Percentiles rank a stretch among this genome's conserved stretches.
Evolutionary conservation across 2,113 vertebrate species (phyloP).

Genomic region (Toxotes chatareus): DNA sequence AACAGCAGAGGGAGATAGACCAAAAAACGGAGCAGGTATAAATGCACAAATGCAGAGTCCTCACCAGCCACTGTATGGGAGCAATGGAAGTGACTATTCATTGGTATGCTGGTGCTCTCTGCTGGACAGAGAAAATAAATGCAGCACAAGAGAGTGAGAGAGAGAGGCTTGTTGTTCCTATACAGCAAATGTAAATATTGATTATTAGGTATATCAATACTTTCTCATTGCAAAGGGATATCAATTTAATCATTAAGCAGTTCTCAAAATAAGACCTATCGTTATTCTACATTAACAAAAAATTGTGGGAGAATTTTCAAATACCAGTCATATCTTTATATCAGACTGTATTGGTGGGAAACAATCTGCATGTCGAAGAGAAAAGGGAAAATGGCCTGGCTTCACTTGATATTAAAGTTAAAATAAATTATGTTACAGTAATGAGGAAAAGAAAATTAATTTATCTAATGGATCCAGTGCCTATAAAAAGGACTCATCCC

Average conservation of each 20-base stretch:
- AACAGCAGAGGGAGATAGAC: conserved; percentile 59
- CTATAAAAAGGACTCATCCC: neutral
- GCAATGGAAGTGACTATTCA: neutral
- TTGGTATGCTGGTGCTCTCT: conserved; percentile 64
- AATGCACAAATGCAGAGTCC: neutral
- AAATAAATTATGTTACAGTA: conserved; percentile 30
- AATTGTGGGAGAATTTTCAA: neutral
- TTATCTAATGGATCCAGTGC: neutral
- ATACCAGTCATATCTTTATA: neutral
- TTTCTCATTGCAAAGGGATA: conserved; percentile 14
- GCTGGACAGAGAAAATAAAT: conserved; percentile 53
- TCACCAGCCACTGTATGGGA: neutral
- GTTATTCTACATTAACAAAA: neutral
- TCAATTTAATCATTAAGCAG: neutral
- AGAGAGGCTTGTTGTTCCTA: neutral
- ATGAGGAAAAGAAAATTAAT: conserved; percentile 15
- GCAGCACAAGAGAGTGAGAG: neutral
- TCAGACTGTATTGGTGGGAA: neutral
- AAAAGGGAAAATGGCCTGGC: neutral
- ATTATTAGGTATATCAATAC: neutral
- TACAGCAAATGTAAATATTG: neutral
- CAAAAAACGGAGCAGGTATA: neutral
- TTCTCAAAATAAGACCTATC: neutral
- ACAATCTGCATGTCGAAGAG: neutral
- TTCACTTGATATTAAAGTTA: conserved; percentile 18